Base-by-base conservation (phyloP, 2,797 vertebrate genomes). In the Lutra lutra region DNA sequence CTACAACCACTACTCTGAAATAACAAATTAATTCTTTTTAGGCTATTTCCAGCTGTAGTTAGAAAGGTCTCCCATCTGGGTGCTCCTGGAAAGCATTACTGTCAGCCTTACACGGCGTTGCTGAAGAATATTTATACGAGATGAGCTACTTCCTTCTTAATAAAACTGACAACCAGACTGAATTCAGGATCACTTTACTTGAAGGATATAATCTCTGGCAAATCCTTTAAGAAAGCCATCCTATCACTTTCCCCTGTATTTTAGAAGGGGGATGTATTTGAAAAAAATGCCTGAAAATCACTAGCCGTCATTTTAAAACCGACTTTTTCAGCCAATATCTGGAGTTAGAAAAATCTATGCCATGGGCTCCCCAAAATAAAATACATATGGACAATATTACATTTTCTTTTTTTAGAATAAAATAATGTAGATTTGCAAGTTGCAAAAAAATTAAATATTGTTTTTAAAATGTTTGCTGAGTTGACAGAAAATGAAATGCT, bases 1-100 rank as follows among this genome's bases (percentile, higher is more conserved):
- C 96, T 96, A 97, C 96, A 97, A 96, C 97, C 87, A 89, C 97
- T 96, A 97, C 97, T 97, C 83, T 96, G 95, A 98, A 97, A 96
- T 89, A 98, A 98, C 92, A 93, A 95, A 98, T 95, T 96, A 84
- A 79, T 96, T 25, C 7, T 96, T 97, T 94, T 83, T 78, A 68
- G 78, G 91, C 75, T 82, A 73, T 72, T 38, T 72, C 66, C 18
- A 89, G 54, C 95, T 89, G 80, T 78, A 1, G 0, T 95, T 92
- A 72, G 92, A 97, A 92, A n/a, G 10, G 11, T 94, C 95, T 78
- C 32, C 92, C n/a, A 2, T 73, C 83, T 80, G 80, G 0, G 0
- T 56, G 88, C 72, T 95, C 62, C 87, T 93, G 43, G 58, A 83
- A 90, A 97, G 96, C 88, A 90, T 77, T 0, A 0, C 86, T 79